Conservation (phyloP, 2,888 invertebrate species). For the Lasioglossum malachurum region DNA sequence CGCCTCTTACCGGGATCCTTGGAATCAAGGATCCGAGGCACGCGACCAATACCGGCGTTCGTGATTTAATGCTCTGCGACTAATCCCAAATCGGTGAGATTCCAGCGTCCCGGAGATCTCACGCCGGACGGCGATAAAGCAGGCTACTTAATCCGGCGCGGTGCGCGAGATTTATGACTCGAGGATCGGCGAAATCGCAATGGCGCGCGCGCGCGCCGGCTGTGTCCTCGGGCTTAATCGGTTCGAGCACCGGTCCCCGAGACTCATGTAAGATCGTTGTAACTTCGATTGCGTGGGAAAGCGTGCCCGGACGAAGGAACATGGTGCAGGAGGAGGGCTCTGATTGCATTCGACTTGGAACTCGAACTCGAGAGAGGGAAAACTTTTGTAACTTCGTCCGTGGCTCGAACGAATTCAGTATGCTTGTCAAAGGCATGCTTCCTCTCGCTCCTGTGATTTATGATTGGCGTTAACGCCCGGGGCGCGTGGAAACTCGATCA, state of each 20-base stretch:
- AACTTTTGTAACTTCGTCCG: not conserved
- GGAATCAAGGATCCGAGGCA: conserved; percentile 46
- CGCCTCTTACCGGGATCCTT: not conserved
- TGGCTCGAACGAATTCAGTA: not conserved
- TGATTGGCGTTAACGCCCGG: not conserved
- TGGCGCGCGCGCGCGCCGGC: conserved; percentile 38
- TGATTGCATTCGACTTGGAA: not conserved
- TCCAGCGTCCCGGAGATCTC: conserved; percentile 61
- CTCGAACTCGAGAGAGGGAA: not conserved
- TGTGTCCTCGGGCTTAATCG: conserved; percentile 70
- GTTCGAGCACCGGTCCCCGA: not conserved
- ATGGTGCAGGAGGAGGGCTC: not conserved
- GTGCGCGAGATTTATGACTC: conserved; percentile 69
- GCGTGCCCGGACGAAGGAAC: not conserved
- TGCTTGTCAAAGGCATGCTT: not conserved
- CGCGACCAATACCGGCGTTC: conserved; percentile 58
- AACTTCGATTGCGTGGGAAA: conserved; percentile 7
- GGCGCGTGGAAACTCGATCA: not conserved
- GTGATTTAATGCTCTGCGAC: conserved; percentile 68
- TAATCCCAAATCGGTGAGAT: conserved; percentile 70
- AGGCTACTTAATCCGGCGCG: conserved; percentile 72
- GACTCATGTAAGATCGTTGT: conserved; percentile 23
- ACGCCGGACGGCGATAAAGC: conserved; percentile 69
- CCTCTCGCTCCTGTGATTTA: not conserved
- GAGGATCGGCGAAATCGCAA: conserved; percentile 69